Base-by-base conservation (phyloP, 2,113 vertebrate species). In the Neoarius graeffei region DNA sequence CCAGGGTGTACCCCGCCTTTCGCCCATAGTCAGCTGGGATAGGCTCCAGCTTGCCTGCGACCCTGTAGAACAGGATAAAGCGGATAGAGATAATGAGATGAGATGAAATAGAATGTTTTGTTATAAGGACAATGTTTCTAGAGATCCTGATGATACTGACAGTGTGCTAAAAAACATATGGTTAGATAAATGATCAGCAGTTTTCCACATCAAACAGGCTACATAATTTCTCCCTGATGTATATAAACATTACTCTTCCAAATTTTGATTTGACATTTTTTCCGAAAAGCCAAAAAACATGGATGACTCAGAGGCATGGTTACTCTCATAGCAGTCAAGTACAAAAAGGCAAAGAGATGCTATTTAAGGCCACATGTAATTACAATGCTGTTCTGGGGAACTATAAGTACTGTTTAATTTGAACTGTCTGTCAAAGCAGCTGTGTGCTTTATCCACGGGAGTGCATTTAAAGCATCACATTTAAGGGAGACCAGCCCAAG, bases 361-460 rank as follows among this genome's bases (percentile, higher is more conserved):
- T 71, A 77, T 84, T 88, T 82, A 76, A 83, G 62, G 27, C 23
- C 56, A 73, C 64, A 76, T 86, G 83, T 83, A 83, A 90, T 86
- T 88, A 88, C 73, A 88, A 50, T n/a, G 69, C 59, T 83, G 62
- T 64, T 76, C 81, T 66, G 71, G 59, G 69, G 27, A 79, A 52
- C 82, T 76, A 35, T 25, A 87, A 85, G 27, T 17, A 62, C 25
- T 74, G 52, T 87, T 87, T 81, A 10, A 87, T 81, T 89, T 73
- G 15, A 59, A n/a, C 82, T 85, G 83, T 89, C 86, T 83, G 69
- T 84, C 87, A 84, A 66, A 84, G 64, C 23, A 48, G 81, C 57
- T 56, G 69, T 87, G 27, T 77, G 83, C 81, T 71, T 86, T 35
- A 85, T 50, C 79, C 54, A 54, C 69, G 62, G 42, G 60, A 66